Evolutionary conservation across 2,888 invertebrate genomes (phyloP).

Genomic region (Drosophila borborema): DNA sequence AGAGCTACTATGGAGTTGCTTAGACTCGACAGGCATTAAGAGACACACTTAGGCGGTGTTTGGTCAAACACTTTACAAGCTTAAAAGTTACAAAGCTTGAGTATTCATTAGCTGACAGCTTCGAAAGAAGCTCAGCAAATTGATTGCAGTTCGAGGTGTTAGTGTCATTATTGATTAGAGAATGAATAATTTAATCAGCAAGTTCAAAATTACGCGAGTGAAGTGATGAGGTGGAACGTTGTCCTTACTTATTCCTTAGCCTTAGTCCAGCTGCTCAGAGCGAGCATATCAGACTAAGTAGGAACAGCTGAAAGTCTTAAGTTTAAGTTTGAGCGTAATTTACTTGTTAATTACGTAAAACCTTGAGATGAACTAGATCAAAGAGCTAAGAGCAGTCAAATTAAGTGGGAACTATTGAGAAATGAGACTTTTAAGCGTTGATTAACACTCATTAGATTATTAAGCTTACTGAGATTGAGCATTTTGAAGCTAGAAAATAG

Average conservation of each 20-base stretch:
- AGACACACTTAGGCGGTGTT: not conserved
- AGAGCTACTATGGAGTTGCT: not conserved
- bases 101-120: no score
- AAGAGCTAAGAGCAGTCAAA: not conserved
- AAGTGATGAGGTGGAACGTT: no score
- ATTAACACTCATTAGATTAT: not conserved
- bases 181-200: not conserved
- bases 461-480: not conserved
- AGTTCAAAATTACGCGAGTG: not conserved
- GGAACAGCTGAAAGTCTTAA: not conserved
- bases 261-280: no score
- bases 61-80: not conserved
- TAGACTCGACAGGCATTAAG: not conserved
- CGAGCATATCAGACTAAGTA: not conserved
- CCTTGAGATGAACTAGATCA: not conserved
- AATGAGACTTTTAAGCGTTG: not conserved
- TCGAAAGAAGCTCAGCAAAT: not conserved
- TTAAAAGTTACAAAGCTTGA: no score
- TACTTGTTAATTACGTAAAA: not conserved
- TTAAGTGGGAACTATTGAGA: not conserved
- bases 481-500: not conserved
- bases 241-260: no score
- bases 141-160: not conserved
- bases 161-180: not conserved
- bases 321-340: not conserved